Conservation (phyloP, 2,113 vertebrate genomes). For the Pandion haliaetus region DNA sequence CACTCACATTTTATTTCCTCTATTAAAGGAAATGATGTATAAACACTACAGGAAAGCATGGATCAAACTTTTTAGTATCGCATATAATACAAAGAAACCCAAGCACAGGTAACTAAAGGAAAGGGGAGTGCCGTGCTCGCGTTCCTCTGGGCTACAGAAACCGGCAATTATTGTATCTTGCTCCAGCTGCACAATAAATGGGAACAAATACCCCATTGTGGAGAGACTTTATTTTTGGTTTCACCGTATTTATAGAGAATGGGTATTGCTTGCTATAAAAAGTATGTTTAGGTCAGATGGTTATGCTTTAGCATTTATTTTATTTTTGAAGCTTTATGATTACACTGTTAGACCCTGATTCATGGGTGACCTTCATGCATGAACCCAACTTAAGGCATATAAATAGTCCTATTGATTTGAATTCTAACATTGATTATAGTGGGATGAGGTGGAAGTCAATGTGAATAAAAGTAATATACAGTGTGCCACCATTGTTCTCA, state of each 20-base stretch:
- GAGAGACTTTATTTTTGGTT: not conserved
- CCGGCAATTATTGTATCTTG: not conserved
- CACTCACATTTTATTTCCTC: not conserved
- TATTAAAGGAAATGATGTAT: not conserved
- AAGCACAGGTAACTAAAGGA: not conserved
- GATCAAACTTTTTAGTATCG: not conserved
- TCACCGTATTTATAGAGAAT: not conserved
- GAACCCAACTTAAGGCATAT: not conserved
- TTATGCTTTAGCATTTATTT: not conserved
- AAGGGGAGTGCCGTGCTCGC: not conserved
- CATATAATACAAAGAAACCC: not conserved
- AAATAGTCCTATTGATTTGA: not conserved
- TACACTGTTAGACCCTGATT: not conserved
- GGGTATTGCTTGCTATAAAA: not conserved
- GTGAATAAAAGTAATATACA: not conserved
- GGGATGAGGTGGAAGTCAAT: not conserved
- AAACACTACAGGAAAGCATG: not conserved
- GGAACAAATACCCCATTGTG: not conserved
- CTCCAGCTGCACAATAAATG: not conserved
- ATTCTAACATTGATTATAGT: not conserved
- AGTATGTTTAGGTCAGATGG: not conserved
- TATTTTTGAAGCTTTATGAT: not conserved
- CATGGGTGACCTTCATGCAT: not conserved
- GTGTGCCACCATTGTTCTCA: not conserved
- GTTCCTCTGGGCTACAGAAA: not conserved